Evolutionary conservation across 2,888 invertebrate species (phyloP), one percentile per base, ranked within the genome.

Genomic region (Ceratothoa steindachneri): DNA sequence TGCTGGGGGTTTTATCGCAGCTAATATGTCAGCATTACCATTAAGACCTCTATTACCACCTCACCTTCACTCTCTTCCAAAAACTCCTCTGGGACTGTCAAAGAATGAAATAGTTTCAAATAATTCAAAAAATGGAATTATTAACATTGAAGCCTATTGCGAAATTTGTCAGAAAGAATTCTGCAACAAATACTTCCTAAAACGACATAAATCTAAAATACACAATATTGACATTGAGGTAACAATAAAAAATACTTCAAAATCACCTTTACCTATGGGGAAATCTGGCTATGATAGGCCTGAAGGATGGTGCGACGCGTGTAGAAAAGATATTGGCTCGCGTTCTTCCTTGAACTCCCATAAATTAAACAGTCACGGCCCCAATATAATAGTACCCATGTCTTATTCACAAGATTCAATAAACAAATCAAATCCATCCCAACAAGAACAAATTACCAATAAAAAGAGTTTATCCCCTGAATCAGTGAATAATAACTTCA

Each of bases 1-100:
- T 70, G 80, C 81, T 30, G 81, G 81, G 9, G 78, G 81, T 12
- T 75, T 78, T 69, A 83, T 74, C 83, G 64, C 85, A 1, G 77
- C 80, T 70, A 80, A 74, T 52, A 75, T 74, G 80, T 76, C 65
- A 71, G 80, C 24, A 73, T 27, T 76, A 19, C 73, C 76, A 2
- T 75, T 80, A 53, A 73, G 73, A 65, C 81, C 71, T 29, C 80
- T 64, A 74, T 77, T 73, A 69, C 77, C 77, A 77, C 74, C 79
- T 69, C 80, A 70, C 68, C 79, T 67, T 72, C 31, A 64, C 22
- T 30, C 81, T 51, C 55, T 80, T 69, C 81, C 79, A 66, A 78
- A 67, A 53, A 55, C 68, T 66, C 65, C 30, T 9, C 24, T 65
- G 19, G 53, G 67, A 3, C 31, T 70, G 55, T 24, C 27, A 1